These are phyloP conservation scores for Sterna hirundo DNA, from an alignment of 2,113 vertebrate species.

Conservation along the genomic window DNA sequence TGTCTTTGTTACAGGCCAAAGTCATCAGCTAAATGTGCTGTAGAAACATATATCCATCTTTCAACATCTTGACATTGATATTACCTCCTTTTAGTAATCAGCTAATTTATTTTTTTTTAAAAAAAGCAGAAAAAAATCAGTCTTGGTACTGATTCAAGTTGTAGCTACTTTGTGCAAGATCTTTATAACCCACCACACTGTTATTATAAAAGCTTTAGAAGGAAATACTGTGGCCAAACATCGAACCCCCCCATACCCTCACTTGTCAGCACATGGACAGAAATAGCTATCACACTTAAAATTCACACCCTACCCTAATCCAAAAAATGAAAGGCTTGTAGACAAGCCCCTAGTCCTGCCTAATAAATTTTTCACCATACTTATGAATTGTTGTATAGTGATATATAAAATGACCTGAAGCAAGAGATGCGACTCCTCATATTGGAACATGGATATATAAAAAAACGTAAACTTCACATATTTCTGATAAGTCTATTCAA, in stretches of 20 bases:
- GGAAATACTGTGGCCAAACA: not conserved
- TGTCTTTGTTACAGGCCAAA: not conserved
- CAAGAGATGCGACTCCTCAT: not conserved
- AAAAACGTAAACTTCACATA: not conserved
- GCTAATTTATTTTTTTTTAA: not conserved
- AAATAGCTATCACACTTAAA: not conserved
- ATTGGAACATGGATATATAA: not conserved
- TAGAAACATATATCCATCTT: not conserved
- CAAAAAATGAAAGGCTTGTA: not conserved
- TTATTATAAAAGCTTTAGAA: not conserved
- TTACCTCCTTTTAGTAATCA: not conserved
- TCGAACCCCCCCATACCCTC: not conserved
- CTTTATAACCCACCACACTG: not conserved
- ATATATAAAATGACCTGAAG: not conserved
- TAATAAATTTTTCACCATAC: not conserved
- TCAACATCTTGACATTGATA: not conserved
- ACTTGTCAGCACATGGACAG: not conserved
- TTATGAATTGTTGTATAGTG: not conserved
- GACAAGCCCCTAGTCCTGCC: not conserved
- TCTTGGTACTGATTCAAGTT: not conserved
- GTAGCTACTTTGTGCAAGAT: not conserved
- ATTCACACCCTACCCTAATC: not conserved
- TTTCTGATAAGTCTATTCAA: not conserved
- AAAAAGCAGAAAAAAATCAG: not conserved
- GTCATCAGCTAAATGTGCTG: not conserved